Percentiles rank a stretch among this genome's conserved stretches.
phyloP scores from a whole-genome alignment of 2,113 vertebrate species.

The Onychostoma macrolepis region DNA sequence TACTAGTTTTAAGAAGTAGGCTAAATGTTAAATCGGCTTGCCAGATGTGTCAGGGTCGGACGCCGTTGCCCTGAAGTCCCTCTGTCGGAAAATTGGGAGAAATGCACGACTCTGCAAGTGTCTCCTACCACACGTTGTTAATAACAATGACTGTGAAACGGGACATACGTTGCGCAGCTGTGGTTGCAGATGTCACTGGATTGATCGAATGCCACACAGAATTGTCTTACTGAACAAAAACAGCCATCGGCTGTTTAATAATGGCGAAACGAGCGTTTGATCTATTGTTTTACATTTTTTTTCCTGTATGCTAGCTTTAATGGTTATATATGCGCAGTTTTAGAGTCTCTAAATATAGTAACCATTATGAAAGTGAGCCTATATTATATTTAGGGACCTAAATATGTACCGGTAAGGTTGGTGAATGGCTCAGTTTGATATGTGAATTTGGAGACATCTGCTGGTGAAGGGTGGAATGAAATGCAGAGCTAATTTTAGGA shows the following conservation, averaged over 20 bases:
- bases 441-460: slow-evolving; percentile 26
- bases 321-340: background rate
- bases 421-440: background rate
- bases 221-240: slow-evolving; percentile 30
- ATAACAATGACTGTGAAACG: slow-evolving; percentile 6
- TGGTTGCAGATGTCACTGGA: slow-evolving; percentile 39
- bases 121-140: background rate
- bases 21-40: background rate
- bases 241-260: slow-evolving; percentile 26
- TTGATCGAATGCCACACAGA: slow-evolving; percentile 41
- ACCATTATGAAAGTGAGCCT: background rate
- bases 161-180: slow-evolving; percentile 39
- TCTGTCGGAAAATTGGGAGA: background rate
- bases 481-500: background rate
- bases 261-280: background rate
- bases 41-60: background rate
- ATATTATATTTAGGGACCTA: background rate
- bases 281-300: background rate
- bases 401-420: background rate
- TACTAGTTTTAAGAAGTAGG: background rate
- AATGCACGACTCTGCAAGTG: background rate
- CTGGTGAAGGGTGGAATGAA: background rate
- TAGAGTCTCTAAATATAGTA: background rate
- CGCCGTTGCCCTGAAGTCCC: background rate
- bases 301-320: background rate